Evolutionary conservation across 53 echinoderm and acorn worm genomes (phyloP).

Genomic region (Astropecten irregularis): DNA sequence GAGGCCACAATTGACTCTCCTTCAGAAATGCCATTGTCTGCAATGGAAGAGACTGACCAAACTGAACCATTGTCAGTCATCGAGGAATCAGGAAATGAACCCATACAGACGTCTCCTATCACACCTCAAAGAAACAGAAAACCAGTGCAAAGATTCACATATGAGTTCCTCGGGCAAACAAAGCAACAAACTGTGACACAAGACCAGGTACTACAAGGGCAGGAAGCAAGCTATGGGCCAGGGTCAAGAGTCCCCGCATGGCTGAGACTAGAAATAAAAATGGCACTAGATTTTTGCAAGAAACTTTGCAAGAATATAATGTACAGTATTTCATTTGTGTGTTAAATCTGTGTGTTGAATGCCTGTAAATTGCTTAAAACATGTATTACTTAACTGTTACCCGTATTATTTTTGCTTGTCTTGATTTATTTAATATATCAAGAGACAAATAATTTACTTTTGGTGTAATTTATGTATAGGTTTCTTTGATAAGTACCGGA

Average conservation of each 20-base stretch:
- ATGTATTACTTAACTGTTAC: no score
- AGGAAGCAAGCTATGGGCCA: not conserved
- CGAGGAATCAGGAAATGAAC: not conserved
- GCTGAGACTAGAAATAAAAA: constrained; percentile 19
- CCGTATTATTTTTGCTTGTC: no score
- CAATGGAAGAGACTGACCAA: not conserved
- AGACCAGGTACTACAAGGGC: not conserved
- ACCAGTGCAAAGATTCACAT: not conserved
- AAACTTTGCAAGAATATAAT: not conserved
- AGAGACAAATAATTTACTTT: no score
- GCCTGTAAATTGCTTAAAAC: no score
- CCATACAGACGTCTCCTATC: not conserved
- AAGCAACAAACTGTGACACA: not conserved
- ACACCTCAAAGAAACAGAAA: constrained; percentile 1
- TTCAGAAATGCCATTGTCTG: not conserved
- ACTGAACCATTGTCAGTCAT: not conserved
- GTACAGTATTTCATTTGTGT: not conserved
- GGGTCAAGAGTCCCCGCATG: constrained; percentile 1
- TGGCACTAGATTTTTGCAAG: not conserved
- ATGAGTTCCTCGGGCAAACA: constrained; percentile 3
- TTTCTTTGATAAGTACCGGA: no score
- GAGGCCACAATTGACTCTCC: not conserved
- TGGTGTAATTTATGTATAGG: no score
- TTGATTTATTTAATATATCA: no score
- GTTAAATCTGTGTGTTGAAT: no score